Evolutionary conservation across 2,113 vertebrate genomes (phyloP).

Genomic region (Cephalopholis sonnerati): DNA sequence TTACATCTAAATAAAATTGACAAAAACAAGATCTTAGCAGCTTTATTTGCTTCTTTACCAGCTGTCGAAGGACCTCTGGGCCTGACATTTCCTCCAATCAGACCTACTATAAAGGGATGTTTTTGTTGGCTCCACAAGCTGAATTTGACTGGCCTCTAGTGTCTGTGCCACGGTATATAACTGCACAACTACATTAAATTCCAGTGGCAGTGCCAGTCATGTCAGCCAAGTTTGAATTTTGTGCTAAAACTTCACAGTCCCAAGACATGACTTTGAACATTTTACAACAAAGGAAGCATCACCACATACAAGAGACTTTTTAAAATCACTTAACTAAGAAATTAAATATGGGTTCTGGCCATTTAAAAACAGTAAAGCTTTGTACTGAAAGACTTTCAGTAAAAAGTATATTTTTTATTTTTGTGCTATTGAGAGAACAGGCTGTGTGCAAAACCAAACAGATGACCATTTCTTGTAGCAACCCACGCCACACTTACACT

Average conservation of each 20-base stretch:
- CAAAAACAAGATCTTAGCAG: neutral
- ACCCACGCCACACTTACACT: neutral
- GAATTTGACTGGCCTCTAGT: constrained; percentile 49
- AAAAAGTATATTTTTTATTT: neutral
- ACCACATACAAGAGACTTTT: neutral
- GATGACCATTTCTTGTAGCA: neutral
- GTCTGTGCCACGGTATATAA: neutral
- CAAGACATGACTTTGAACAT: neutral
- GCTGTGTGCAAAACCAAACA: neutral
- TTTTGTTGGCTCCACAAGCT: neutral
- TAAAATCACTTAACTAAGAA: neutral
- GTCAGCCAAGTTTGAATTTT: neutral
- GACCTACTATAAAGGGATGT: neutral
- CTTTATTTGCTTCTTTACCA: neutral
- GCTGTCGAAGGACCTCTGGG: neutral
- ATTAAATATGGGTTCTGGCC: neutral
- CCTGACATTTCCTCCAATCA: neutral
- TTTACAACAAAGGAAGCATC: neutral
- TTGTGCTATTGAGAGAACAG: neutral
- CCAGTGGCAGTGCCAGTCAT: neutral
- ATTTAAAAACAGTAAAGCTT: neutral
- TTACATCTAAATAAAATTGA: neutral
- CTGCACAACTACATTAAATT: neutral
- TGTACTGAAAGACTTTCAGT: neutral
- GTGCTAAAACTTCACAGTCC: neutral